Evolutionary conservation across 2,113 vertebrate genomes (phyloP), one percentile per base, ranked within the genome.

Genomic region (Plecotus auritus): DNA sequence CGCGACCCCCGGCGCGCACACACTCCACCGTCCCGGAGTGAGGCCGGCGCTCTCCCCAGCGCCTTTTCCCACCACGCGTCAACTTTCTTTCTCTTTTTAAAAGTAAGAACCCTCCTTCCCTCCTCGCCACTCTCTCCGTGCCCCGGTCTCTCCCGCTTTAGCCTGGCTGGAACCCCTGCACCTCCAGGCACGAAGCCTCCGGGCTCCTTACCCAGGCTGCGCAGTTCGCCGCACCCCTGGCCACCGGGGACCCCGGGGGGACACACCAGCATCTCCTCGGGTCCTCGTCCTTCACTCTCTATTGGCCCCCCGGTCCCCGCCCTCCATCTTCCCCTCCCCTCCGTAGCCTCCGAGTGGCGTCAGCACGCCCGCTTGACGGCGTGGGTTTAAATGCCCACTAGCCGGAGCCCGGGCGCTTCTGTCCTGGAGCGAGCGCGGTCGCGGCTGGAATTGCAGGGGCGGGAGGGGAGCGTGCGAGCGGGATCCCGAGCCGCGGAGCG

Each of bases 311-410:
- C 0, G 32, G 37, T 37, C 49, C 88, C 93, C 77, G 26, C 78
- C 47, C 61, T 56, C 78, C 30, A 26, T 18, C 17, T 22, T 49
- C 20, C 66, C n/a, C 61, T 85, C 82, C 17, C 20, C 66, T 18
- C 64, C 5, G 70, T 72, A 9, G 73, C 80, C 72, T 4, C 1
- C 5, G 70, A 59, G 80, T 96, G 93, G 96, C 97, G 97, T 97
- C 96, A 96, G 90, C 89, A 93, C 95, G 97, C 83, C 45, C 17
- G 88, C 28, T 11, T 16, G 59, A 91, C 56, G 56, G 56, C 85
- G 51, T 82, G 76, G 96, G 72, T 95, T 98, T 96, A 97, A 98
- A 97, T 93, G 86, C 87, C 76, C 97, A 73, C 87, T 30, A 73
- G 86, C 77, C 0, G 95, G 91, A 92, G 80, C 72, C 86, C 11